Evolutionary conservation across 2,888 invertebrate species (phyloP).

Genomic region (Aricia artaxerxes): DNA sequence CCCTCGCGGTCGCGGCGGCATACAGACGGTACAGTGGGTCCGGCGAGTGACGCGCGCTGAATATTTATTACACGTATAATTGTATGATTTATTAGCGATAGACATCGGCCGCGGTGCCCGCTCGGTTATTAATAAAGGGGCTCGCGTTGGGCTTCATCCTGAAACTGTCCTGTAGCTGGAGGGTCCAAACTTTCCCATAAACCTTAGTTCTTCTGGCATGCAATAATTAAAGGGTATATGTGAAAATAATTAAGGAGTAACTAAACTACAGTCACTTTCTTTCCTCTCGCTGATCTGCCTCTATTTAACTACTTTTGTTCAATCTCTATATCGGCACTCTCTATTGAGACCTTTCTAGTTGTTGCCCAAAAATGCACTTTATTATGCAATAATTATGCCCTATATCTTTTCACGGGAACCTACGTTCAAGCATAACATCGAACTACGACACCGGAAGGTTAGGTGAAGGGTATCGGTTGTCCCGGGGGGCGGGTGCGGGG

Average conservation of each 20-base stretch:
- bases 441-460: conserved; percentile 36
- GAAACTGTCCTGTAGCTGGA: background rate
- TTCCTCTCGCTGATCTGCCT: background rate
- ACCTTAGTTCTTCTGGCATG: background rate
- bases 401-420: background rate
- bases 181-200: background rate
- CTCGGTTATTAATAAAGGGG: conserved; percentile 29
- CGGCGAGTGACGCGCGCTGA: conserved; percentile 37
- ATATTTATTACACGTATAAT: conserved; percentile 47
- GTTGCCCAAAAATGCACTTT: background rate
- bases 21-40: background rate
- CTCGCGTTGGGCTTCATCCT: background rate
- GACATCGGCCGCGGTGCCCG: background rate
- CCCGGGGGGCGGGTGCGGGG: conserved; percentile 33
- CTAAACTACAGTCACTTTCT: background rate
- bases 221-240: background rate
- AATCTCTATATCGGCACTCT: background rate
- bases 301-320: background rate
- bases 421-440: background rate
- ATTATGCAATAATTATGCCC: background rate
- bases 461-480: conserved; percentile 35
- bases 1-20: background rate
- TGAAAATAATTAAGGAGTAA: background rate
- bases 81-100: conserved; percentile 41
- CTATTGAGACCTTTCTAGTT: background rate